phyloP scores from a whole-genome alignment of 2,888 invertebrate genomes.

The Mycalesis mineus region DNA sequence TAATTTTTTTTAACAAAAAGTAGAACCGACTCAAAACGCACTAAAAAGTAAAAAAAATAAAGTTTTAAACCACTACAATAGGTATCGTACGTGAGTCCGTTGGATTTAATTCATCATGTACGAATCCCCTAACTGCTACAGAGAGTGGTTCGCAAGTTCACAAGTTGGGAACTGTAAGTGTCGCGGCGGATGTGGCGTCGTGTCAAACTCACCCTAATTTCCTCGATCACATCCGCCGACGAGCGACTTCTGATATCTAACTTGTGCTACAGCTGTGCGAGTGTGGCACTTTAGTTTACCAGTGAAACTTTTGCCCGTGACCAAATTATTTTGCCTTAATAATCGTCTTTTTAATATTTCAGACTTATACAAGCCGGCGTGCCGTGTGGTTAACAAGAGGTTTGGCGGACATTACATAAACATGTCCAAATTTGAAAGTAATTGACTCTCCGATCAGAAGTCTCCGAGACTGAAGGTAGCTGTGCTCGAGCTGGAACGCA shows the following conservation, averaged over 20 bases:
- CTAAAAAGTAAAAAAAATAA: too few relatives aligned
- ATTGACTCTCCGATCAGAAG: too few relatives aligned
- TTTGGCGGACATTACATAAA: too few relatives aligned
- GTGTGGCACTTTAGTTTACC: not conserved
- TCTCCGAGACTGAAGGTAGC: too few relatives aligned
- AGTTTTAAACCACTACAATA: not conserved
- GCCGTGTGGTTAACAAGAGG: too few relatives aligned
- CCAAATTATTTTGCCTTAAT: not conserved
- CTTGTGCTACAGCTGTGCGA: slow-evolving; percentile 15
- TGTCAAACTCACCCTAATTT: slow-evolving; percentile 29
- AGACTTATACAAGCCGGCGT: too few relatives aligned
- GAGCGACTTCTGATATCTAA: slow-evolving; percentile 29
- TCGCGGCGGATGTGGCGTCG: slow-evolving; percentile 15
- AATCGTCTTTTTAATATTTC: too few relatives aligned
- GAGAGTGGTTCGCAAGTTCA: slow-evolving; percentile 2
- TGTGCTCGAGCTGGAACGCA: too few relatives aligned
- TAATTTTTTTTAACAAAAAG: too few relatives aligned
- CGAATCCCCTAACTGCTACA: not conserved
- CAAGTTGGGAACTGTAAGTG: slow-evolving; percentile 10
- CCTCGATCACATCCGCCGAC: slow-evolving; percentile 26
- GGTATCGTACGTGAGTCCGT: not conserved
- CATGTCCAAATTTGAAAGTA: too few relatives aligned
- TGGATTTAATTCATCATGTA: not conserved
- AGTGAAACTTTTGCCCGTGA: slow-evolving; percentile 1
- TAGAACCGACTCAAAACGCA: too few relatives aligned